Percentiles rank a stretch among this genome's conserved stretches.
These are phyloP conservation scores for Mycetomoellerius zeteki DNA, from an alignment of 1,140 invertebrate species.

Conservation along the genomic window DNA sequence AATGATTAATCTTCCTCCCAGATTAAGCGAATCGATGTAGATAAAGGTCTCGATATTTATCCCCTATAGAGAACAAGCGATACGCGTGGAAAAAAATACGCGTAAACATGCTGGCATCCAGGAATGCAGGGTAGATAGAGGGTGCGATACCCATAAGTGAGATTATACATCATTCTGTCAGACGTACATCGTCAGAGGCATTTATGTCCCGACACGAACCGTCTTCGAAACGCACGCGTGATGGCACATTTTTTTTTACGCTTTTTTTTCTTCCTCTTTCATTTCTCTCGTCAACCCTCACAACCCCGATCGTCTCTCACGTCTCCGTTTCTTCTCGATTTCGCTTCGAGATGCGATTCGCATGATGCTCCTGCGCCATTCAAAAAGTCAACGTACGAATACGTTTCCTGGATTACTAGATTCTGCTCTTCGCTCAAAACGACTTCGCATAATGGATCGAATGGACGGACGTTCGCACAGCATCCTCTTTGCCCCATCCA, in stretches of 20 bases:
- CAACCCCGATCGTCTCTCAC: not conserved
- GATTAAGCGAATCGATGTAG: constrained; percentile 8
- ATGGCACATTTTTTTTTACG: constrained; percentile 20
- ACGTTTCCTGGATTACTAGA: constrained; percentile 67
- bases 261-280: not conserved
- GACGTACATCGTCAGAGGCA: constrained; percentile 47
- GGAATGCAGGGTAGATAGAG: constrained; percentile 35
- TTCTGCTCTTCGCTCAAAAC: constrained; percentile 67
- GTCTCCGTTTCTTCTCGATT: constrained; percentile 11
- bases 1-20: not conserved
- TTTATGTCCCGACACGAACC: constrained; percentile 41
- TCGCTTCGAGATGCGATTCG: constrained; percentile 41
- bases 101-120: constrained; percentile 33
- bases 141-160: constrained; percentile 53
- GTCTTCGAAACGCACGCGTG: constrained; percentile 1
- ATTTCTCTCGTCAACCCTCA: not conserved
- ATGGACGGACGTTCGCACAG: constrained; percentile 13
- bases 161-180: constrained; percentile 71
- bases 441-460: constrained; percentile 66
- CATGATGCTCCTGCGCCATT: constrained; percentile 11
- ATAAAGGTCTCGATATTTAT: constrained; percentile 9
- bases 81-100: constrained; percentile 26
- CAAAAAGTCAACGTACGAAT: constrained; percentile 65
- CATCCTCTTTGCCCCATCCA: not conserved
- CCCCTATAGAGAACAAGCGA: not conserved